phyloP scores from a whole-genome alignment of 2,797 vertebrate genomes.

The Antennarius maculatus region DNA sequence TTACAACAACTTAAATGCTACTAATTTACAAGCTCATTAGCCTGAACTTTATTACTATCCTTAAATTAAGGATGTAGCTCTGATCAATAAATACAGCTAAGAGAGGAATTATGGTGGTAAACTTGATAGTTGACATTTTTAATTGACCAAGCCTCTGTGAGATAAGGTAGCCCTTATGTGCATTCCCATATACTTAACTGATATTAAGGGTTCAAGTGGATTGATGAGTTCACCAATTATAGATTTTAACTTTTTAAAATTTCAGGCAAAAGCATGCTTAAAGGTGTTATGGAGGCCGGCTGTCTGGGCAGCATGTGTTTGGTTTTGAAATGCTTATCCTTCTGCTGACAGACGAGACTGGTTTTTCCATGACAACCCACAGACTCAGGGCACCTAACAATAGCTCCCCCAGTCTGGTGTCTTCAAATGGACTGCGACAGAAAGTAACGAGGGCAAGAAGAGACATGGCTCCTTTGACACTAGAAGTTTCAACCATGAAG shows the following conservation, averaged over 20 bases:
- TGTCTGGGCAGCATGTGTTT: conserved; percentile 53
- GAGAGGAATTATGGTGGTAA: not conserved
- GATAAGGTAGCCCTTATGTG: not conserved
- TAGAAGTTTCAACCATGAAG: conserved; percentile 11
- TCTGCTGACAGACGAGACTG: conserved; percentile 61
- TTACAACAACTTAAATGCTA: conserved; percentile 31
- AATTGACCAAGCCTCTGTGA: not conserved
- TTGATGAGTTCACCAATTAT: conserved; percentile 3
- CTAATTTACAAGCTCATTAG: conserved; percentile 40
- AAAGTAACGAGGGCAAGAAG: conserved; percentile 50
- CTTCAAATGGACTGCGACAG: conserved; percentile 44
- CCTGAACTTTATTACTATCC: conserved; percentile 21
- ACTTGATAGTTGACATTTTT: not conserved
- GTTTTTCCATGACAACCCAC: conserved; percentile 62
- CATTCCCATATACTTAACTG: not conserved
- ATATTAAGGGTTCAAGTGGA: not conserved
- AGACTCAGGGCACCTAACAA: conserved; percentile 60
- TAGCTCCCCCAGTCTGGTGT: conserved; percentile 45
- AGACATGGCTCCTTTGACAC: conserved; percentile 51
- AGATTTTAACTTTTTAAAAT: conserved; percentile 17
- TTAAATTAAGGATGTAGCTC: conserved; percentile 25
- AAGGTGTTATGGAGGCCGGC: conserved; percentile 42
- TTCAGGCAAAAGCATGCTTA: conserved; percentile 9
- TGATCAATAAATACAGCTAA: conserved; percentile 22
- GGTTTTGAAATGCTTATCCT: conserved; percentile 70